phyloP scores from a whole-genome alignment of 2,797 vertebrate genomes.

The Falco concolor region DNA sequence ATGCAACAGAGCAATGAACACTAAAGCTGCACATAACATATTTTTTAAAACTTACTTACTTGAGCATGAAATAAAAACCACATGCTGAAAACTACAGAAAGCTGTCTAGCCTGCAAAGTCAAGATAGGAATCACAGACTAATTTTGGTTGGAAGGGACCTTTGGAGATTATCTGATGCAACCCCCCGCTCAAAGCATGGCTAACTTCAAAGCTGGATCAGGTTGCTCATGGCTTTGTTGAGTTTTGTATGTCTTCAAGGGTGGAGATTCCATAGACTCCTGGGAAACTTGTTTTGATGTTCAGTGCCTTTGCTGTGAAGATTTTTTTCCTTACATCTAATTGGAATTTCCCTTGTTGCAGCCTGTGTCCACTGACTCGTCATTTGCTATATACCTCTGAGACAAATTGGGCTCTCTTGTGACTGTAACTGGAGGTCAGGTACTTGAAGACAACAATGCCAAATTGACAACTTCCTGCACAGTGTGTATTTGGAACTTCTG shows the following conservation, averaged over 20 bases:
- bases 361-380: background rate
- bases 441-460: background rate
- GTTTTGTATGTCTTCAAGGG: background rate
- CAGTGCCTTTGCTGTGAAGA: background rate
- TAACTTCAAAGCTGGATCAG: background rate
- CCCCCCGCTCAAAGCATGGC: background rate
- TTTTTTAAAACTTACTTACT: background rate
- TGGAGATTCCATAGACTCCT: background rate
- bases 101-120: background rate
- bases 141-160: background rate
- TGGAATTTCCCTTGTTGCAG: background rate
- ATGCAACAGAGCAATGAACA: background rate
- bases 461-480: background rate
- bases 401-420: background rate
- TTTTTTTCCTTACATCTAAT: background rate
- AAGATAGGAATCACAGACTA: background rate
- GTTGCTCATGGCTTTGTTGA: background rate
- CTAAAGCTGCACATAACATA: background rate
- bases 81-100: background rate
- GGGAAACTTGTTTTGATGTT: background rate
- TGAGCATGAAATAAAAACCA: background rate
- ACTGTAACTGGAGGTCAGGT: background rate
- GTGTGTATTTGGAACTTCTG: background rate
- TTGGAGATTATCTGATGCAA: background rate
- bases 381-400: background rate